Percentiles rank a stretch among this genome's conserved stretches.
Evolutionary conservation across 1,140 invertebrate species (phyloP).

Genomic region (Pissodes strobi): DNA sequence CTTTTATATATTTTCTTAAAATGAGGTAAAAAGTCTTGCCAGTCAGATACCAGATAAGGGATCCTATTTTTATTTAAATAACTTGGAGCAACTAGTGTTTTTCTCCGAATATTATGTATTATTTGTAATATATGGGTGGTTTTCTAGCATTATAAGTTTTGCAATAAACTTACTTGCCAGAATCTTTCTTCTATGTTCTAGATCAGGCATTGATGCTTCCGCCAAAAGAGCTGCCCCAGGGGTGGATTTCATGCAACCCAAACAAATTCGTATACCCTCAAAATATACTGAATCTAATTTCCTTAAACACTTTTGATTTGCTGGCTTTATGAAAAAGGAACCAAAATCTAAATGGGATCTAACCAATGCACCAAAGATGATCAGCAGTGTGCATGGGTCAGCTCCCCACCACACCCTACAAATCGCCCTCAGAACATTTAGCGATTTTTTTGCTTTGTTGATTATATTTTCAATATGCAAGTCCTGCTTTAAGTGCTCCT

Average conservation of each 20-base stretch:
- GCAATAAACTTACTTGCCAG: slow-evolving; percentile 25
- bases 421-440: too few relatives aligned
- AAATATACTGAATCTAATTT: slow-evolving; percentile 22
- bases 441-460: too few relatives aligned
- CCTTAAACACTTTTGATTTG: not conserved
- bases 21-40: not conserved
- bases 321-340: too few relatives aligned
- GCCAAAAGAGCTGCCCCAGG: not conserved
- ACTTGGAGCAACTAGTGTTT: not conserved
- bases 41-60: not conserved
- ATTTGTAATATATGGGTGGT: slow-evolving; percentile 16
- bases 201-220: not conserved
- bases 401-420: too few relatives aligned
- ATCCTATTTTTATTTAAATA: not conserved
- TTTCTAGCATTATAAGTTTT: not conserved
- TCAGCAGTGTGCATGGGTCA: too few relatives aligned
- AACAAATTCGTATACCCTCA: not conserved
- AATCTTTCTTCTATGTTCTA: not conserved
- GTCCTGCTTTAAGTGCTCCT: too few relatives aligned
- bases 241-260: not conserved
- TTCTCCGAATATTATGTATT: not conserved
- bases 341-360: too few relatives aligned
- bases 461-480: too few relatives aligned
- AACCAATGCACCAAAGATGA: too few relatives aligned
- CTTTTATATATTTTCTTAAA: not conserved